These are phyloP conservation scores for Synodontis membranacea DNA, from an alignment of 2,113 vertebrate genomes.

Conservation along the genomic window DNA sequence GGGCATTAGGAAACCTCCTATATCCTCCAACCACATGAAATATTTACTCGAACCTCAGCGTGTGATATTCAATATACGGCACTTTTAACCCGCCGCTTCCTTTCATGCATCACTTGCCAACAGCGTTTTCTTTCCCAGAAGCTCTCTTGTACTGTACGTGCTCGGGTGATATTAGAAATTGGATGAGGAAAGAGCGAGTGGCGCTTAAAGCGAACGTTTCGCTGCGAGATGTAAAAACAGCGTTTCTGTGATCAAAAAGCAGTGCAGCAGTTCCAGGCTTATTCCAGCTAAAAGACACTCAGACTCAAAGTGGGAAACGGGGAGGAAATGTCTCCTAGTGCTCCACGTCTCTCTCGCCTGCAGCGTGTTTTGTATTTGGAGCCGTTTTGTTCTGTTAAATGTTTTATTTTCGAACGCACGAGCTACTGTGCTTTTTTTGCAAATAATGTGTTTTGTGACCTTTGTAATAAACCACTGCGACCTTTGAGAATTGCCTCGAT, in stretches of 20 bases:
- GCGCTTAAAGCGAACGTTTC: slow-evolving; percentile 29
- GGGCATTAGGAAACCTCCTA: background rate
- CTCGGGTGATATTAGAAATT: slow-evolving; percentile 34
- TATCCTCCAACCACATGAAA: slow-evolving; percentile 16
- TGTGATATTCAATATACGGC: slow-evolving; percentile 28
- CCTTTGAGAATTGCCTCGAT: background rate
- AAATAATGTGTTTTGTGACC: background rate
- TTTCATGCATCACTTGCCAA: slow-evolving; percentile 46
- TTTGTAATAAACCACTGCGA: background rate
- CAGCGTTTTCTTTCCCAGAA: slow-evolving; percentile 37
- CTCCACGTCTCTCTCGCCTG: slow-evolving; percentile 20
- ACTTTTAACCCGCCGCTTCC: slow-evolving; percentile 32
- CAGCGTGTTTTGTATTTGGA: slow-evolving; percentile 39
- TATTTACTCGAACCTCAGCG: slow-evolving; percentile 19
- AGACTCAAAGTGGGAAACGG: slow-evolving; percentile 1
- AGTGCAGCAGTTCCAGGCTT: slow-evolving; percentile 36
- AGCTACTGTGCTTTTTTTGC: background rate
- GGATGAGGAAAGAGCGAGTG: slow-evolving; percentile 19
- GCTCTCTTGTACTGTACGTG: slow-evolving; percentile 11
- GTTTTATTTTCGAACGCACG: background rate
- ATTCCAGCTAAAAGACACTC: slow-evolving; percentile 18
- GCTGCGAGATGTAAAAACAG: slow-evolving; percentile 38
- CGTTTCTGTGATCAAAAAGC: slow-evolving; percentile 50
- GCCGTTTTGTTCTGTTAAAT: slow-evolving; percentile 43
- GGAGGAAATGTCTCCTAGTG: background rate